These are phyloP conservation scores for Phaenicophaeus curvirostris DNA, from an alignment of 2,797 vertebrate species.

Conservation along the genomic window DNA sequence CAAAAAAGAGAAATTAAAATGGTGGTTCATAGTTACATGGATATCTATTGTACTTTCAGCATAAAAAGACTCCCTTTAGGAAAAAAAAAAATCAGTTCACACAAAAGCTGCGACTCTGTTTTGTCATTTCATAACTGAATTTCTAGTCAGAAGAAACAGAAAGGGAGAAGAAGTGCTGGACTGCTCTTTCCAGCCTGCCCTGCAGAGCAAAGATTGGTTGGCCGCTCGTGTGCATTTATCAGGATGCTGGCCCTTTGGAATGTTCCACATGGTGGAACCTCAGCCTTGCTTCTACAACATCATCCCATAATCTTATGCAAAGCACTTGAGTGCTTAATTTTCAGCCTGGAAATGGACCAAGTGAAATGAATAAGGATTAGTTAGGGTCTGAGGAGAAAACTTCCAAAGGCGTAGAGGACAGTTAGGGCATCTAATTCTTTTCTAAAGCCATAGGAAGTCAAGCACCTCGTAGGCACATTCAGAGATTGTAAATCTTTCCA, in stretches of 20 bases:
- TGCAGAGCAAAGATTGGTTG: neutral
- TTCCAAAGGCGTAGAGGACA: neutral
- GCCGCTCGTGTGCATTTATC: neutral
- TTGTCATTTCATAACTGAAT: neutral
- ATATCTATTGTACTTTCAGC: neutral
- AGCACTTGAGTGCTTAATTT: constrained; percentile 36
- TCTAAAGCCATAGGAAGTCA: neutral
- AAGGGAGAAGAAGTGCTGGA: neutral
- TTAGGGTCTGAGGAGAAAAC: constrained; percentile 13
- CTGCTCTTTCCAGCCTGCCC: neutral
- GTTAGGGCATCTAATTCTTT: neutral
- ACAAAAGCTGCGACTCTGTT: neutral
- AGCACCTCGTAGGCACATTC: neutral
- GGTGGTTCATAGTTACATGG: neutral
- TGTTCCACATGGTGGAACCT: neutral
- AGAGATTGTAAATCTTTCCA: neutral
- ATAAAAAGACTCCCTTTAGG: neutral
- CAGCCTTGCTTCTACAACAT: neutral
- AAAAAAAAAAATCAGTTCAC: neutral
- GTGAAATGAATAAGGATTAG: constrained; percentile 41
- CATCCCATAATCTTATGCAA: constrained; percentile 13
- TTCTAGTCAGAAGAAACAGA: neutral
- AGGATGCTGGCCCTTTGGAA: neutral
- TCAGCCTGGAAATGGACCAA: constrained; percentile 35
- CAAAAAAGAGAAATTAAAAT: constrained; percentile 54